Conservation (phyloP, 92 coral and sea anemone genomes). For the Parazoanthus swiftii region DNA sequence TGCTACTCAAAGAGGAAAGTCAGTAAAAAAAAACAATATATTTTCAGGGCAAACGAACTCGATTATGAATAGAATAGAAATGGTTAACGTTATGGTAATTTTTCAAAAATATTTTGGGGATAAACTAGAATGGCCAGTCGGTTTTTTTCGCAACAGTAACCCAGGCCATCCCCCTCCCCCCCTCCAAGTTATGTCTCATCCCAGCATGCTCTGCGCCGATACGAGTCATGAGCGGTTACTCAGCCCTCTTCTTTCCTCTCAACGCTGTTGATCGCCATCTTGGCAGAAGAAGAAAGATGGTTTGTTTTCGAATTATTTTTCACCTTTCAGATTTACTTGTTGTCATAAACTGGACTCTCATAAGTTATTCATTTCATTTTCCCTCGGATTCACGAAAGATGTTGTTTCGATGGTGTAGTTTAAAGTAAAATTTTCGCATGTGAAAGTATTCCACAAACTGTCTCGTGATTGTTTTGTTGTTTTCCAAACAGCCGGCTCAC, state of each 20-base stretch:
- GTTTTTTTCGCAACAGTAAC: no score
- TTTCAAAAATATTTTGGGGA: no score
- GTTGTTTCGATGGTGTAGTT: not conserved
- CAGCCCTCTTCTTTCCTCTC: not conserved
- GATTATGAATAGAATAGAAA: no score
- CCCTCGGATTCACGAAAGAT: slow-evolving; percentile 14
- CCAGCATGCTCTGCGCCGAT: slow-evolving; percentile 9
- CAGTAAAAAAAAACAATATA: no score
- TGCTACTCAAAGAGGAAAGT: no score
- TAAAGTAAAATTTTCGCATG: not conserved
- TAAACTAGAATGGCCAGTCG: no score
- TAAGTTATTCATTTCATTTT: not conserved
- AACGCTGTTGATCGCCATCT: slow-evolving; percentile 31
- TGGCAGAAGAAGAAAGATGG: slow-evolving; percentile 32
- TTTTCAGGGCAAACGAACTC: no score
- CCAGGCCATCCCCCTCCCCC: no score
- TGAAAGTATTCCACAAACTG: not conserved
- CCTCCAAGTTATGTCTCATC: no score
- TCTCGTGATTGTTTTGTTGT: slow-evolving; percentile 27
- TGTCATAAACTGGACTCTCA: no score
- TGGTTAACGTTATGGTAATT: no score
- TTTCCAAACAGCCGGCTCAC: slow-evolving; percentile 83
- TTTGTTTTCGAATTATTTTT: not conserved
- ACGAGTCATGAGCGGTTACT: slow-evolving; percentile 8
- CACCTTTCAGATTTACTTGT: not conserved